Evolutionary conservation across 2,797 vertebrate genomes (phyloP).

Genomic region (Lepidocolaptes lacrymiger): DNA sequence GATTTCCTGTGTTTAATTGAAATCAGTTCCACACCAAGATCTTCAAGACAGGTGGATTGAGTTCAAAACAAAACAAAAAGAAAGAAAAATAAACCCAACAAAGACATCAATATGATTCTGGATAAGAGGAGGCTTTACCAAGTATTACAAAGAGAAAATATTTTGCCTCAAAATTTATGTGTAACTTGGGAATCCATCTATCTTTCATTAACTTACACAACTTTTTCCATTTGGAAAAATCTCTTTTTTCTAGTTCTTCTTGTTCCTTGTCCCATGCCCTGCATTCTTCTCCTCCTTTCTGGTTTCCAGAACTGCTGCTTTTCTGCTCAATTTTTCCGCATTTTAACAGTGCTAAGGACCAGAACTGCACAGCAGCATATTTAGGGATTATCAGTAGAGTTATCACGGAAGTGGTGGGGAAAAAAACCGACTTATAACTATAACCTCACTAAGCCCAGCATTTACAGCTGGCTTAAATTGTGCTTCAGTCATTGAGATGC

Average conservation of each 20-base stretch:
- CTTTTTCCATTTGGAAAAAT: not conserved
- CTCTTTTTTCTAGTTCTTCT: not conserved
- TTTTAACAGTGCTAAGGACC: not conserved
- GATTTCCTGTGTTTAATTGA: not conserved
- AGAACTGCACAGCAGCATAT: not conserved
- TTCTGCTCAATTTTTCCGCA: not conserved
- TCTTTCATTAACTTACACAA: not conserved
- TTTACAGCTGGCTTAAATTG: not conserved
- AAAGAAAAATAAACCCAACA: not conserved
- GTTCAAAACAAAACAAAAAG: not conserved
- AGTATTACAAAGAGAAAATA: not conserved
- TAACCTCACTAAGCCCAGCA: not conserved
- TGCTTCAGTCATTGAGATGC: not conserved
- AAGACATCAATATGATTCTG: not conserved
- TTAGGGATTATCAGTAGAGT: not conserved
- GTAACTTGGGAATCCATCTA: not conserved
- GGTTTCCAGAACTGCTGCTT: not conserved
- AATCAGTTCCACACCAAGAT: not conserved
- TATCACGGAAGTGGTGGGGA: not conserved
- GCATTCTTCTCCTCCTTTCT: not conserved
- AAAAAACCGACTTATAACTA: accelerated
- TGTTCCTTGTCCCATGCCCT: not conserved
- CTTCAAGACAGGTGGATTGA: not conserved
- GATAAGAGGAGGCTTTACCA: not conserved
- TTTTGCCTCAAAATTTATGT: not conserved